Evolutionary conservation across 2,113 vertebrate species (phyloP), one percentile per base, ranked within the genome.

Genomic region (Myotis lucifugus): DNA sequence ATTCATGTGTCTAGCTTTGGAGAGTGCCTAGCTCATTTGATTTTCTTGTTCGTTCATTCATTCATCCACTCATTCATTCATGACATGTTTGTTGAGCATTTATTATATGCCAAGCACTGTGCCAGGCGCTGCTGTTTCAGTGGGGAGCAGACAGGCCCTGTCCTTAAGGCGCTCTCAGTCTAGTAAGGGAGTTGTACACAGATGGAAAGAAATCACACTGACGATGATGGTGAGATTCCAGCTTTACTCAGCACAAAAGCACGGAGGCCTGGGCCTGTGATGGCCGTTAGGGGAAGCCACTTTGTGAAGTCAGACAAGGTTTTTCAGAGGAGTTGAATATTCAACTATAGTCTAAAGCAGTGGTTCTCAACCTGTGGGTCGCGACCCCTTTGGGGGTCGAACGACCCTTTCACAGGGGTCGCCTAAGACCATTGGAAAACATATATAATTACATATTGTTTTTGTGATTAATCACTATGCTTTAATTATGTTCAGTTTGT

Each of bases 281-380:
- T 15, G 50, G 74, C 74, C 46, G 40, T n/a, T 15, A 46, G 5
- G 8, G 23, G 10, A 56, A 46, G 8, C 34, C 23, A 17, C 69
- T 50, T 54, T 25, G 48, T 34, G 67, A 48, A 10, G 18, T 89
- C 64, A 34, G 74, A 42, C 50, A 61, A 91, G 48, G 34, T 42
- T 86, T 94, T 81, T 82, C 54, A 89, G 76, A 84, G 61, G 48
- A 86, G 70, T 15, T 88, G 64, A 67, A 37, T 52, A 11, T 76
- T 79, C 40, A 42, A 32, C 52, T 69, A 23, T 4, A 14, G 10
- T 46, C 8, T 46, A 46, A 42, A 42, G 42, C 42, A 1, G 42
- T 7, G 42, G 42, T 42, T 42, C 42, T 42, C 42, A 42, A 42
- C 42, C 42, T 42, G 42, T 42, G 42, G 42, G 42, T 42, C 42